Conservation (phyloP, 2,888 invertebrate species). For the Archaeoteleia sp. region DNA sequence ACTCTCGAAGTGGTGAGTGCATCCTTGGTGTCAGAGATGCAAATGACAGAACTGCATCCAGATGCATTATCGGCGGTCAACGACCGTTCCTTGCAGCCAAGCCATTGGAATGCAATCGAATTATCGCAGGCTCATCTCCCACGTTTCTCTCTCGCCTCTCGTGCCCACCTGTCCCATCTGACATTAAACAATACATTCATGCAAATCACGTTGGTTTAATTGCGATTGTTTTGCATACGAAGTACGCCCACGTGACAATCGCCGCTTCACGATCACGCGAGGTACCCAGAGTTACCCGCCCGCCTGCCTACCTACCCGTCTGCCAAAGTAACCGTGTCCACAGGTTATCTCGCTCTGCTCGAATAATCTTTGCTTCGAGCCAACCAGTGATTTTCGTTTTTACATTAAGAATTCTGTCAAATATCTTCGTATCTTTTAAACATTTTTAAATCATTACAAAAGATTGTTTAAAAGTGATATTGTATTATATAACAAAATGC, state of each 20-base stretch:
- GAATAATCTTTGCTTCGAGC: constrained; percentile 5
- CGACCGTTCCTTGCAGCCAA: constrained; percentile 34
- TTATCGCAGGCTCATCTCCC: constrained; percentile 56
- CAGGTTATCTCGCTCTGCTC: constrained; percentile 6
- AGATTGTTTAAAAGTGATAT: no score
- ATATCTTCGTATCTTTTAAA: not conserved
- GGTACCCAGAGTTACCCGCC: constrained; percentile 7
- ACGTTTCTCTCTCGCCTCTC: constrained; percentile 43
- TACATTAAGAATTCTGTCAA: not conserved
- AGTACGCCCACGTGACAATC: constrained; percentile 60
- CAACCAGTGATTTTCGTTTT: not conserved
- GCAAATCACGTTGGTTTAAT: constrained; percentile 60
- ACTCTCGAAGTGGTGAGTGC: constrained; percentile 23
- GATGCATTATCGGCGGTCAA: constrained; percentile 38
- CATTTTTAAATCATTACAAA: no score
- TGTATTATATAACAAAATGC: no score
- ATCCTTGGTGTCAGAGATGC: constrained; percentile 26
- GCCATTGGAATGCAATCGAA: constrained; percentile 58
- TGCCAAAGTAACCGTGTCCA: constrained; percentile 3
- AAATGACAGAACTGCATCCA: constrained; percentile 39
- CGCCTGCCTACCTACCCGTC: constrained; percentile 1
- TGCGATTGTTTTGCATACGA: constrained; percentile 62
- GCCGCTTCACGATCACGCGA: constrained; percentile 50
- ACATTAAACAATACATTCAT: constrained; percentile 60
- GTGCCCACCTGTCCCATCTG: constrained; percentile 41